These are phyloP conservation scores for Hippoglossus hippoglossus DNA, from an alignment of 2,797 vertebrate species.

Conservation along the genomic window DNA sequence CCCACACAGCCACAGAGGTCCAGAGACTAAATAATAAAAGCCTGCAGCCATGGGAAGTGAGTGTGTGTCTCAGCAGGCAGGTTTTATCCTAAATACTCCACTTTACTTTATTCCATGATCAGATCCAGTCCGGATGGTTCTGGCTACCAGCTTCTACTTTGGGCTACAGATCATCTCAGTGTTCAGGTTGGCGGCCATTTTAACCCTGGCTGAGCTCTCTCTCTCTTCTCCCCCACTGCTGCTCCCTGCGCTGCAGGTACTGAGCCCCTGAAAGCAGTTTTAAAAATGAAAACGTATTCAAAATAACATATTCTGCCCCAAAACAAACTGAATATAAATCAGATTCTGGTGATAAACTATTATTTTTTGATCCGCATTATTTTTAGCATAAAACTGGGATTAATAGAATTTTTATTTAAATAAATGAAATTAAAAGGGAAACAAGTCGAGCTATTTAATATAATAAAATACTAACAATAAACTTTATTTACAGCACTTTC, in stretches of 20 bases:
- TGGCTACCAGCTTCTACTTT: constrained; percentile 31
- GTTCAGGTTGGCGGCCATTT: constrained; percentile 77
- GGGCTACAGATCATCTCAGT: constrained; percentile 65
- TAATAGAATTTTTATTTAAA: neutral
- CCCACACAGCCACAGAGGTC: constrained; percentile 31
- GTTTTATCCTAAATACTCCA: neutral
- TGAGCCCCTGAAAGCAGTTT: neutral
- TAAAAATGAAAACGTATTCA: no score
- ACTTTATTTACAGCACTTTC: no score
- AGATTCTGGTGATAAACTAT: no score
- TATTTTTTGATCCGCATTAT: neutral
- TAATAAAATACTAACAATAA: no score
- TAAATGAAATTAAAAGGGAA: neutral
- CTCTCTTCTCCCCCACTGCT: constrained; percentile 30
- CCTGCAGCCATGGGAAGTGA: constrained; percentile 23
- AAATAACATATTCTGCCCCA: no score
- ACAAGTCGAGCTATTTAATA: neutral
- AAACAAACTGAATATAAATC: no score
- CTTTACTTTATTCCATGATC: constrained; percentile 3
- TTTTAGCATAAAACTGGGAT: neutral
- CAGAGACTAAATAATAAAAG: constrained; percentile 30
- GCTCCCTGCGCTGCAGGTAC: constrained; percentile 20
- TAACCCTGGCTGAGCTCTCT: constrained; percentile 66
- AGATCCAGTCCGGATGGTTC: constrained; percentile 26
- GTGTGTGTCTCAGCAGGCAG: constrained; percentile 8